phyloP scores from a whole-genome alignment of 2,797 vertebrate genomes.

The Sebastes trivittatus region DNA sequence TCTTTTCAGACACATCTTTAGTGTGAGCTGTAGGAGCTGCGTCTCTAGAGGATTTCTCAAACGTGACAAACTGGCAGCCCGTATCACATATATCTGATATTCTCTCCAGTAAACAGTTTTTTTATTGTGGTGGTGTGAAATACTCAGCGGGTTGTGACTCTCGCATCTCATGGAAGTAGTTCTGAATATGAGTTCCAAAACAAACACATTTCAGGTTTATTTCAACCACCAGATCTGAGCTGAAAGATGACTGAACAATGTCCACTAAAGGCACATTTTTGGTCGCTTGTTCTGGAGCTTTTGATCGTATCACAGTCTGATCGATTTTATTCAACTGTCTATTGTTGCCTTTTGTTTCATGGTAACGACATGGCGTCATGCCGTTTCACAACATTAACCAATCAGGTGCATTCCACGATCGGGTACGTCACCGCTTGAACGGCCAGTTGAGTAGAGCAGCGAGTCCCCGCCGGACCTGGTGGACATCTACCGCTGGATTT shows the following conservation, averaged over 20 bases:
- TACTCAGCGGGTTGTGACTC: background rate
- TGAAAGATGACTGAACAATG: background rate
- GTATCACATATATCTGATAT: background rate
- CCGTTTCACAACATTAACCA: too few species aligned
- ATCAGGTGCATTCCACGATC: too few species aligned
- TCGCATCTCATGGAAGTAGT: background rate
- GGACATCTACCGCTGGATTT: too few species aligned
- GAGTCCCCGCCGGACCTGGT: too few species aligned
- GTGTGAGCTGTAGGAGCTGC: background rate
- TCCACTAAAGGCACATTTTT: background rate
- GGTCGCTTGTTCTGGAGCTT: background rate
- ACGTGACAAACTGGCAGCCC: background rate
- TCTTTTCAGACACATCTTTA: background rate
- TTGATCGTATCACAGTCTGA: too few species aligned
- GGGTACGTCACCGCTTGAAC: rapidly evolving
- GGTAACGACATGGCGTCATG: too few species aligned
- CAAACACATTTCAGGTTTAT: background rate
- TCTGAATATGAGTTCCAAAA: background rate
- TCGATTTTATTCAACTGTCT: too few species aligned
- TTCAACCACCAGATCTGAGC: background rate
- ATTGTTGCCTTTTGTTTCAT: too few species aligned
- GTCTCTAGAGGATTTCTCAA: background rate
- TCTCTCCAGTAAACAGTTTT: background rate
- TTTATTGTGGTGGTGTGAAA: background rate
- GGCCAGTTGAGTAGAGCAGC: too few species aligned